Percentiles rank a stretch among this genome's conserved stretches.
Evolutionary conservation across 2,797 vertebrate species (phyloP).

Genomic region (Typhlichthys eigenmanni): DNA sequence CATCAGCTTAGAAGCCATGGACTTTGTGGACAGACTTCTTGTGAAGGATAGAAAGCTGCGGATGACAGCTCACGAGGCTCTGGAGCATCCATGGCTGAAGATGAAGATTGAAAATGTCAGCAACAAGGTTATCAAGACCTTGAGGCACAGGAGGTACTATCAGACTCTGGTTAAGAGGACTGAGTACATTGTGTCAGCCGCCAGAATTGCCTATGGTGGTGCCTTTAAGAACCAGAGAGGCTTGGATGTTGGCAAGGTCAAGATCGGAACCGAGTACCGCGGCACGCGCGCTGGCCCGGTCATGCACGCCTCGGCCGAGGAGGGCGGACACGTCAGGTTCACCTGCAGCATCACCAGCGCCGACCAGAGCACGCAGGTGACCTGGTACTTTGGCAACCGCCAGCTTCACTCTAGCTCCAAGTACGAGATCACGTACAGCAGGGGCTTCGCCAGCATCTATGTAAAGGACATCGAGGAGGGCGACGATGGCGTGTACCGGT

Average conservation of each 20-base stretch:
- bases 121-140: constrained; percentile 90
- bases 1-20: constrained; percentile 91
- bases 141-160: constrained; percentile 96
- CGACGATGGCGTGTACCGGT: constrained; percentile 94
- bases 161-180: constrained; percentile 90
- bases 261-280: constrained; percentile 89
- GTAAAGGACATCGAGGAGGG: constrained; percentile 92
- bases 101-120: constrained; percentile 89
- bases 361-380: constrained; percentile 90
- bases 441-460: constrained; percentile 93
- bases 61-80: constrained; percentile 94
- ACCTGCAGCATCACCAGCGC: constrained; percentile 88
- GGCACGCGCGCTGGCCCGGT: constrained; percentile 90
- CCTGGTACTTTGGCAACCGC: constrained; percentile 93
- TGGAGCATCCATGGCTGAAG: constrained; percentile 94
- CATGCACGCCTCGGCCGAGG: constrained; percentile 87
- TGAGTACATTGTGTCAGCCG: constrained; percentile 89
- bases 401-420: constrained; percentile 90
- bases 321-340: constrained; percentile 91
- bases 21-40: constrained; percentile 95
- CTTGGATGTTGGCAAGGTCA: constrained; percentile 90
- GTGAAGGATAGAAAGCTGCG: constrained; percentile 92
- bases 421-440: constrained; percentile 92
- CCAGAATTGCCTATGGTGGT: constrained; percentile 91
- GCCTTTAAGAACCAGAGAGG: constrained; percentile 92